Evolutionary conservation across 2,888 invertebrate species (phyloP).

Genomic region (Eilema depressum): DNA sequence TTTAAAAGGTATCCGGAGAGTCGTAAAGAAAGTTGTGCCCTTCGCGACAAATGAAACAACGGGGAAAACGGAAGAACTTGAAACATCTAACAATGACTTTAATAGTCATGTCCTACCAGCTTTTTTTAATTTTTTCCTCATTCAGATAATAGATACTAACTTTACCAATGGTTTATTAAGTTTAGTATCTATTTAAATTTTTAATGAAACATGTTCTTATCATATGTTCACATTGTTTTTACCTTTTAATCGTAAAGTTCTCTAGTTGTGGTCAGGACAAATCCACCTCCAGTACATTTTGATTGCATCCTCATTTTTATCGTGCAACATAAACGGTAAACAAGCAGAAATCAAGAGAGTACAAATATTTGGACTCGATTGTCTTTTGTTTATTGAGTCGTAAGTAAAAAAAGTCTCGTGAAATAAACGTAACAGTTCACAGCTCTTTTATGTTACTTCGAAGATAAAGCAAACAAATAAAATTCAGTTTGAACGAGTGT

Average conservation of each 20-base stretch:
- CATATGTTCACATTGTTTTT: no score
- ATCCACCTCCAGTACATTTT: slow-evolving; percentile 15
- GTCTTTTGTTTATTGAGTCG: slow-evolving; percentile 81
- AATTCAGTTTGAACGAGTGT: slow-evolving; percentile 65
- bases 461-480: slow-evolving; percentile 78
- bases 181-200: no score
- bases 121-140: no score
- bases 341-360: slow-evolving; percentile 64
- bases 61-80: slow-evolving; percentile 46
- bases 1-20: slow-evolving; percentile 57
- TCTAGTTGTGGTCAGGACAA: not conserved
- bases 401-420: slow-evolving; percentile 73
- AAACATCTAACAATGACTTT: slow-evolving; percentile 44
- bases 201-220: no score
- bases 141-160: no score
- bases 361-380: slow-evolving; percentile 78
- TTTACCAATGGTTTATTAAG: no score
- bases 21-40: slow-evolving; percentile 58
- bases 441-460: slow-evolving; percentile 73
- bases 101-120: slow-evolving; percentile 36
- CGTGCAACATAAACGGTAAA: slow-evolving; percentile 37
- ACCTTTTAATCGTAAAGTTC: no score
- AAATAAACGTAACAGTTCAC: slow-evolving; percentile 77
- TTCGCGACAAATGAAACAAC: slow-evolving; percentile 57
- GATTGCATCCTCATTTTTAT: slow-evolving; percentile 38